A percentile compares a stretch with the other conserved stretches of the same genome.
Conservation (phyloP, 2,113 vertebrate genomes). For the Bombycilla garrulus region DNA sequence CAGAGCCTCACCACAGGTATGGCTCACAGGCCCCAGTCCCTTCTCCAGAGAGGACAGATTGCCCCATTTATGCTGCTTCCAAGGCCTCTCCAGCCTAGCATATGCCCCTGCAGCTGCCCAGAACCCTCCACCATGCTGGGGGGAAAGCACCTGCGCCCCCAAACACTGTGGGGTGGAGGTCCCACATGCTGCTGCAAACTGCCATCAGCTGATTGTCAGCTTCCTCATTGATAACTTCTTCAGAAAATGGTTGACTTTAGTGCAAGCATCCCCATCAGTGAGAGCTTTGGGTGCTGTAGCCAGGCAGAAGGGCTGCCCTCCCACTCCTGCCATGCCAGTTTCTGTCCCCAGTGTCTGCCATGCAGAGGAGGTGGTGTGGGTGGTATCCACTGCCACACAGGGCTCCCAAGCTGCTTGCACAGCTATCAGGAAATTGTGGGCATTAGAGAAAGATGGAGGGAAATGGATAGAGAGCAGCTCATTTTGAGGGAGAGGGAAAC, state of each 20-base stretch:
- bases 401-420: not conserved
- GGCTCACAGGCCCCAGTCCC: not conserved
- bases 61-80: rapidly evolving
- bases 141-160: not conserved
- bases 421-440: rapidly evolving
- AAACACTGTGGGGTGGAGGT: rapidly evolving
- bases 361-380: not conserved
- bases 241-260: not conserved
- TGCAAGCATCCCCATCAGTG: rapidly evolving
- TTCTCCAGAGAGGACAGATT: not conserved
- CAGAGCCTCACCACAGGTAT: not conserved
- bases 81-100: not conserved
- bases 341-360: not conserved
- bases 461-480: not conserved
- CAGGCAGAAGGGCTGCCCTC: not conserved
- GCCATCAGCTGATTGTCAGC: not conserved
- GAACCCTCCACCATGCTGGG: rapidly evolving
- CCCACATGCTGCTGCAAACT: no score
- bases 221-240: not conserved
- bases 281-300: not conserved
- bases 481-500: not conserved
- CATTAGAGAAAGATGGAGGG: not conserved
- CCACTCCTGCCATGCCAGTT: not conserved
- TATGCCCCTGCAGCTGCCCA: not conserved
- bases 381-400: rapidly evolving